A percentile compares a stretch with the other conserved stretches of the same genome.
These are phyloP conservation scores for Netelia melanura DNA, from an alignment of 2,888 invertebrate genomes.

Conservation along the genomic window DNA sequence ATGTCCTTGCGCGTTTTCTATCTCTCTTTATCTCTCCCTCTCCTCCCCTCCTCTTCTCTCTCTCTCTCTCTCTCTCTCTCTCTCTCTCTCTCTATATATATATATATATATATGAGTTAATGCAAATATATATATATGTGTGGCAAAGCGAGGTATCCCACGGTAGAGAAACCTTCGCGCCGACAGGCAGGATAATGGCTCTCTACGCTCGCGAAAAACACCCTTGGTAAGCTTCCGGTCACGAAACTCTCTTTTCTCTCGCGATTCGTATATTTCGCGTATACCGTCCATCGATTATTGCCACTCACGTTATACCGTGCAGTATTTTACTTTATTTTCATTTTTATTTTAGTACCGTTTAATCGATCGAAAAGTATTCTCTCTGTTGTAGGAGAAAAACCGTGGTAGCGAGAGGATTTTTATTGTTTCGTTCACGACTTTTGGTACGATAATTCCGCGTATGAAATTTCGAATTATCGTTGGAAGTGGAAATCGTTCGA, in stretches of 20 bases:
- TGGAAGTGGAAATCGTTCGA: too few species aligned
- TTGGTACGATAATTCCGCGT: too few species aligned
- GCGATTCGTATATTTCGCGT: slow-evolving; percentile 30
- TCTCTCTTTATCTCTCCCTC: too few species aligned
- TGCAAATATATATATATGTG: background rate
- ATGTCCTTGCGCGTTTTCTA: slow-evolving; percentile 59
- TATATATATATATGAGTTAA: background rate
- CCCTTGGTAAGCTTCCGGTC: slow-evolving; percentile 44
- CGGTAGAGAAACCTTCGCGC: slow-evolving; percentile 25
- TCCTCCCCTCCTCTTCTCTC: too few species aligned
- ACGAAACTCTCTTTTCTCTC: slow-evolving; percentile 19
- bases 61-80: too few species aligned
- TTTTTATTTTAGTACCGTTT: background rate
- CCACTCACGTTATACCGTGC: slow-evolving; percentile 1
- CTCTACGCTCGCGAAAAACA: slow-evolving; percentile 25
- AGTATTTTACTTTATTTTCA: background rate
- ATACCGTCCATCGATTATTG: slow-evolving; percentile 47
- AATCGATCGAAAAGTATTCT: slow-evolving; percentile 11
- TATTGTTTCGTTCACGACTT: too few species aligned
- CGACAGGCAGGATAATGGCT: slow-evolving; percentile 42
- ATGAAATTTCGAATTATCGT: too few species aligned
- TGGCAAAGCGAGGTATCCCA: background rate
- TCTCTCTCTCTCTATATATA: too few species aligned
- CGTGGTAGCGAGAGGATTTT: background rate
- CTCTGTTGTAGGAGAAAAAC: background rate